Base-by-base conservation (phyloP, 64 coral and sea anemone genomes). In the Platygyra sinensis region DNA sequence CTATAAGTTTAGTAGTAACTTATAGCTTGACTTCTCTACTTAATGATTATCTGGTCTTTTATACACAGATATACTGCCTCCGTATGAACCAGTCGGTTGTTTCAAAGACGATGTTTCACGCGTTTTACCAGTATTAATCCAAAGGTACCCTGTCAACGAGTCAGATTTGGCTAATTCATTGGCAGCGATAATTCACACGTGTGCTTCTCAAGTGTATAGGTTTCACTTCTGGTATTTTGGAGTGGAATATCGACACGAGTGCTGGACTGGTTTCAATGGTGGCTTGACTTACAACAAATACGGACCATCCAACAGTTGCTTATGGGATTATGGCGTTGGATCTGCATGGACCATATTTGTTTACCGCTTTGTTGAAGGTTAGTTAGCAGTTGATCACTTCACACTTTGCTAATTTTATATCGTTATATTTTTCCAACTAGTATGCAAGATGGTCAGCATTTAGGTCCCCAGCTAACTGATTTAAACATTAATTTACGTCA, bases 351-450 rank as follows among this genome's bases (percentile, higher is more conserved):
- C 31, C 2, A 76, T 36, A 9, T 76, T 76, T 22, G 74, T 76
- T 49, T 76, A 76, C 20, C 74, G 74, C 38, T 76, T 76, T 76
- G 74, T 76, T 1, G 38, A 49, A 76, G 74, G 74, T 76, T 19
- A 42, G 74, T 76, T 39, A 8, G 4, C 13, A 36, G 13, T 74
- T 39, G 38, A 39, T 39, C 38, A 39, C 38, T 39, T 39, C n/a
- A 39, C 38, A 39, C 38, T 39, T 39, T 0, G 5, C 38, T 3
- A 39, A 39, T 39, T 39, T 39, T 39, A 5, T 5, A 39, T 5
- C 38, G 38, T 39, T 39, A 39, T 39, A 39, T 39, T 39, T 39
- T 39, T 39, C 38, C 5, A 39, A 2, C 0, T 39, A 39, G 5
- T 39, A 39, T 39, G 0, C 5, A 39, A 5, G 2, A 39, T 39